Conservation (phyloP, 1,140 invertebrate species). For the Rhagoletis zephyria region DNA sequence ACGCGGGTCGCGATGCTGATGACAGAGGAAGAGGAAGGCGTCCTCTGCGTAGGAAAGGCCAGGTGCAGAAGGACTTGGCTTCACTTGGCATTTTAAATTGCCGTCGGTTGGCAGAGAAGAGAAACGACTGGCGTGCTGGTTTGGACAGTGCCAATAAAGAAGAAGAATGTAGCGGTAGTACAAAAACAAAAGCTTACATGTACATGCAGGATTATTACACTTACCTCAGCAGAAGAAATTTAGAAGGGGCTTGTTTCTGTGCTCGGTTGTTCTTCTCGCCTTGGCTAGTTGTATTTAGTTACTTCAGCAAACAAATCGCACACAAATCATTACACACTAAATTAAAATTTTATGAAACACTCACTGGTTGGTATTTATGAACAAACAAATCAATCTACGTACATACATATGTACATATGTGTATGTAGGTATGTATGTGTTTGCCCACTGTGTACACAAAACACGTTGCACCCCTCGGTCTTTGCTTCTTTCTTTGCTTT, state of each 20-base stretch:
- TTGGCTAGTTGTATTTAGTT: neutral
- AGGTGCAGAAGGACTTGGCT: too few relatives aligned
- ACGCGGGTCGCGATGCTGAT: too few relatives aligned
- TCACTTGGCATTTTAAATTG: too few relatives aligned
- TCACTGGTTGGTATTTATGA: neutral
- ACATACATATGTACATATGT: neutral
- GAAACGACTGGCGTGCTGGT: too few relatives aligned
- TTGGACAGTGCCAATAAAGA: too few relatives aligned
- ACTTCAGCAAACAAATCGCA: conserved; percentile 20
- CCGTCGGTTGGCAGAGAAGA: too few relatives aligned
- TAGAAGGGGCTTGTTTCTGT: neutral
- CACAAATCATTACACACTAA: conserved; percentile 28
- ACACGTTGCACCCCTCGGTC: neutral
- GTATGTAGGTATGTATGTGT: neutral
- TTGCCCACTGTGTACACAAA: neutral
- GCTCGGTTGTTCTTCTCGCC: neutral
- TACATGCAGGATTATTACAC: neutral
- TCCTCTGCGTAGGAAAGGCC: too few relatives aligned
- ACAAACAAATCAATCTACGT: neutral
- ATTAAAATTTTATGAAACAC: conserved; percentile 43
- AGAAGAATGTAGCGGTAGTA: too few relatives aligned
- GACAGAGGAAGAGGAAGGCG: too few relatives aligned
- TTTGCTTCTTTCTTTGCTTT: neutral
- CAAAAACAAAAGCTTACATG: too few relatives aligned
- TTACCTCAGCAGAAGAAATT: conserved; percentile 19